A percentile compares a stretch with the other conserved stretches of the same genome.
phyloP scores from a whole-genome alignment of 2,797 vertebrate species.

The Melanogrammus aeglefinus region DNA sequence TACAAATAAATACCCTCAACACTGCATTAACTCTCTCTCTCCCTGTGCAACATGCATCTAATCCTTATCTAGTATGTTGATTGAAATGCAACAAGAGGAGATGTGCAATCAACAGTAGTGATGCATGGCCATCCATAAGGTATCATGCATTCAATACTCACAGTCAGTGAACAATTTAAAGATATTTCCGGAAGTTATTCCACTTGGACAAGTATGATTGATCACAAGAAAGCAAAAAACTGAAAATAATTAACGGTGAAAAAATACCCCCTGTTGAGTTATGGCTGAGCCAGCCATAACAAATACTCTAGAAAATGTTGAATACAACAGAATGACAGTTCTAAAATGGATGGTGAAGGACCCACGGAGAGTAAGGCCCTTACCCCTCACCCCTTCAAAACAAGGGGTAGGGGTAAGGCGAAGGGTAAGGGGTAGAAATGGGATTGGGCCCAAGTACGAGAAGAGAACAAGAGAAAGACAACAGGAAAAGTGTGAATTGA shows the following conservation, averaged over 20 bases:
- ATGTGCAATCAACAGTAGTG: background rate
- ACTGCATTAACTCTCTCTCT: background rate
- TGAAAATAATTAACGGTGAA: background rate
- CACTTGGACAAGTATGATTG: slow-evolving; percentile 29
- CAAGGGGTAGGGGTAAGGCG: too few relatives aligned
- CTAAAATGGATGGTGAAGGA: background rate
- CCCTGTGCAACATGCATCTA: background rate
- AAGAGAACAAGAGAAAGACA: too few relatives aligned
- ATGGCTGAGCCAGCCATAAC: background rate
- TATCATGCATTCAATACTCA: slow-evolving; percentile 49
- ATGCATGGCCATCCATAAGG: background rate
- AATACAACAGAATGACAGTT: background rate
- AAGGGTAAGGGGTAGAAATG: too few relatives aligned
- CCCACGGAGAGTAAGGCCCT: background rate
- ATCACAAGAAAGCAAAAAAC: slow-evolving; percentile 33
- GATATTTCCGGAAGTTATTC: slow-evolving; percentile 44
- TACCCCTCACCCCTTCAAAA: too few relatives aligned
- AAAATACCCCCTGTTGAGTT: background rate
- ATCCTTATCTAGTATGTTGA: background rate
- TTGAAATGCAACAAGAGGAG: background rate
- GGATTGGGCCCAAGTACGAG: too few relatives aligned
- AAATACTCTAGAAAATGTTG: background rate
- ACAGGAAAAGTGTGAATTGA: background rate
- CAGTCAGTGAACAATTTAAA: slow-evolving; percentile 57
- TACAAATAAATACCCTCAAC: background rate